Evolutionary conservation across 2,888 invertebrate species (phyloP).

Genomic region (Noctuana brunneofusca): DNA sequence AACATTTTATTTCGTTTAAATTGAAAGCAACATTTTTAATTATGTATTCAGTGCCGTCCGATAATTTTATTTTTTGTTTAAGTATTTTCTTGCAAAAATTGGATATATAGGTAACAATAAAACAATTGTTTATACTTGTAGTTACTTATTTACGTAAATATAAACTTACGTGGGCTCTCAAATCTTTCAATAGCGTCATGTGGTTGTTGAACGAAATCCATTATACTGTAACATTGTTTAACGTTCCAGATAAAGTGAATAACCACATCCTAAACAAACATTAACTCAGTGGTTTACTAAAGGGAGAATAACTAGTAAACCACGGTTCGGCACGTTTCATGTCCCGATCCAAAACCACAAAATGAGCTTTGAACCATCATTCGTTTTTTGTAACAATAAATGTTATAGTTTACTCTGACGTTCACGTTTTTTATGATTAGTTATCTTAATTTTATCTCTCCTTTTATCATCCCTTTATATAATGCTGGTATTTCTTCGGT

Average conservation of each 20-base stretch:
- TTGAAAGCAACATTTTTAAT: too few species aligned
- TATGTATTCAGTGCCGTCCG: too few species aligned
- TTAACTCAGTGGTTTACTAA: conserved; percentile 28
- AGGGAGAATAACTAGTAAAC: conserved; percentile 31
- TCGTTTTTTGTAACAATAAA: conserved; percentile 15
- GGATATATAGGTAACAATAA: too few species aligned
- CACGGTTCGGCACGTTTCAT: conserved; percentile 33
- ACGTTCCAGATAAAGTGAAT: conserved; percentile 31
- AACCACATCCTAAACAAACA: conserved; percentile 34
- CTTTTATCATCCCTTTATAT: not conserved
- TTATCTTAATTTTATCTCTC: not conserved
- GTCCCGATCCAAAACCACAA: conserved; percentile 25
- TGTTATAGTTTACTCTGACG: not conserved
- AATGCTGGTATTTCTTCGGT: not conserved
- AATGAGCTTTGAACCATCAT: conserved; percentile 21
- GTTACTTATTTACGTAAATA: not conserved
- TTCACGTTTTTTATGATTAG: not conserved
- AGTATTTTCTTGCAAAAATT: too few species aligned
- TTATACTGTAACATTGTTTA: conserved; percentile 30
- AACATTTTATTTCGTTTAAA: too few species aligned
- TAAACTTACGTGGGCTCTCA: conserved; percentile 3
- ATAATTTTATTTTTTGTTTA: too few species aligned
- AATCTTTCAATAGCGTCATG: conserved; percentile 13
- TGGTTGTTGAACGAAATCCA: conserved; percentile 22
- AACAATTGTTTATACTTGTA: not conserved